A percentile compares a stretch with the other conserved stretches of the same genome.
These are phyloP conservation scores for Microcebus ravelobensis DNA, from an alignment of 2,113 vertebrate genomes.

Conservation along the genomic window DNA sequence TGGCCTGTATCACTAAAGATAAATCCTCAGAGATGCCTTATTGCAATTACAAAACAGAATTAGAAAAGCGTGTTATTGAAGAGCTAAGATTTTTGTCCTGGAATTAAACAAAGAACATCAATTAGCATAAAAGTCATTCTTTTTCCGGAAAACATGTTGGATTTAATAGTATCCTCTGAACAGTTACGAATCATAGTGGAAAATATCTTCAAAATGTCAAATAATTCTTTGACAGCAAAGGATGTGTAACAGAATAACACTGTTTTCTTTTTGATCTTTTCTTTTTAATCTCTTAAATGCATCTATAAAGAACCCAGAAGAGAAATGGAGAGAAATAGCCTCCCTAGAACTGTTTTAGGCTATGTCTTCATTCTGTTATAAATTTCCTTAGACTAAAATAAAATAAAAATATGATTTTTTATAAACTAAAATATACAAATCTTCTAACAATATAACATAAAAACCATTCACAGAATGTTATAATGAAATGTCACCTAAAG, in stretches of 20 bases:
- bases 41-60: conserved; percentile 79
- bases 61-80: conserved; percentile 57
- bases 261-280: neutral
- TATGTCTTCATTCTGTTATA: neutral
- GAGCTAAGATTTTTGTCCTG: conserved; percentile 50
- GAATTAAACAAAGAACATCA: conserved; percentile 50
- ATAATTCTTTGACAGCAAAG: conserved; percentile 31
- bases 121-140: conserved; percentile 37
- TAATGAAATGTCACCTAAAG: neutral
- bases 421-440: neutral
- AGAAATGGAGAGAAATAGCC: neutral
- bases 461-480: neutral
- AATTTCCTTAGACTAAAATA: neutral
- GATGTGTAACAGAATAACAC: neutral
- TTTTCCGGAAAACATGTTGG: neutral
- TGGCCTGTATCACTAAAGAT: conserved; percentile 51
- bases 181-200: neutral
- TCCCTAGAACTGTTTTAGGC: neutral
- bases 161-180: neutral
- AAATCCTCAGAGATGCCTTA: conserved; percentile 67
- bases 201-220: conserved; percentile 33
- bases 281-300: neutral
- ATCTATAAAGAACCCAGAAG: neutral
- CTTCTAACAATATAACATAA: neutral
- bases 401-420: neutral